Evolutionary conservation across 2,797 vertebrate genomes (phyloP).

Genomic region (Pseudochaenichthys georgianus): DNA sequence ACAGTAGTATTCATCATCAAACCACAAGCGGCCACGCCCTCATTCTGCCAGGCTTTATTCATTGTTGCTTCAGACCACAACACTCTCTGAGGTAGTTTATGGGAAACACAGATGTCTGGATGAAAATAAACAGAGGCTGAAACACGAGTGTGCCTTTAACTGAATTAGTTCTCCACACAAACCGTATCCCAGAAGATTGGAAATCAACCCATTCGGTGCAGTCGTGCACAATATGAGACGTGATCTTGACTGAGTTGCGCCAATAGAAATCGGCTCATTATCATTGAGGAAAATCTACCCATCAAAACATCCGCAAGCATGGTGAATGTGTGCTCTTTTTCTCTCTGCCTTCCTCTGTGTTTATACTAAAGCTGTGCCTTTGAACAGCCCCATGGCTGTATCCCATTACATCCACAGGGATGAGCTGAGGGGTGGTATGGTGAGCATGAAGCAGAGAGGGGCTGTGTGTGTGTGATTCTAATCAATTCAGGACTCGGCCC

Average conservation of each 20-base stretch:
- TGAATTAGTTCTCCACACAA: conserved; percentile 47
- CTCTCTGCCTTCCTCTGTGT: conserved; percentile 46
- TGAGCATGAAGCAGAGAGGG: conserved; percentile 51
- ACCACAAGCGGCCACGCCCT: conserved; percentile 71
- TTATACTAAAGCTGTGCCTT: conserved; percentile 61
- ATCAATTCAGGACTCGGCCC: conserved; percentile 69
- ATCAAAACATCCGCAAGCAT: conserved; percentile 56
- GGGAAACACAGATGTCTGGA: conserved; percentile 72
- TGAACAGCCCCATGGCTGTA: conserved; percentile 60
- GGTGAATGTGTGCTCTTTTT: conserved; percentile 29
- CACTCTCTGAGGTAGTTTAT: conserved; percentile 69
- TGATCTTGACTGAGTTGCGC: conserved; percentile 6
- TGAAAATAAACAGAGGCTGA: conserved; percentile 75
- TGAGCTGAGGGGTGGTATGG: conserved; percentile 55
- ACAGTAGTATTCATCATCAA: conserved; percentile 56
- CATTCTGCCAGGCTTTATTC: conserved; percentile 56
- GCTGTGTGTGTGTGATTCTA: conserved; percentile 64
- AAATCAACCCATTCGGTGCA: conserved; percentile 41
- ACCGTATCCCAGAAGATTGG: conserved; percentile 33
- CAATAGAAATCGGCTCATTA: conserved; percentile 11
- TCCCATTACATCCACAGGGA: conserved; percentile 71
- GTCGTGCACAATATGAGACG: conserved; percentile 15
- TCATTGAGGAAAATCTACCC: conserved; percentile 43
- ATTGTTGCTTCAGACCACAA: conserved; percentile 60
- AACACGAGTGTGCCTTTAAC: conserved; percentile 56